phyloP scores from a whole-genome alignment of 2,113 vertebrate species.

The Diglossa brunneiventris region DNA sequence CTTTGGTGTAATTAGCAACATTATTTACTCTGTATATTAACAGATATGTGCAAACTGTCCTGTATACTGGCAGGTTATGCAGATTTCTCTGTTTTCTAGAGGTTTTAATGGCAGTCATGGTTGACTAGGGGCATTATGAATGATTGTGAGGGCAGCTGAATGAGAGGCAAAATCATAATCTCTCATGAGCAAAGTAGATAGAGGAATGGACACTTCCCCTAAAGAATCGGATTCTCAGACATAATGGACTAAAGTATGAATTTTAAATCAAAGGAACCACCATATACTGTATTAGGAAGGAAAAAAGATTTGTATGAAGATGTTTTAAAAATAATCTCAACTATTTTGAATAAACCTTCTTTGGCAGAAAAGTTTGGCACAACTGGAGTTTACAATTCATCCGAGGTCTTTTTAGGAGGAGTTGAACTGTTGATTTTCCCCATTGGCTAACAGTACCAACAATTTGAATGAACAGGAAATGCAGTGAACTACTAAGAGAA shows the following conservation, averaged over 20 bases:
- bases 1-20: background rate
- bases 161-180: background rate
- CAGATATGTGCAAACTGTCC: background rate
- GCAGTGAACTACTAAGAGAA: background rate
- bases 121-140: background rate
- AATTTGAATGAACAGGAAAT: background rate
- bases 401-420: background rate
- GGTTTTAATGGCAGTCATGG: background rate
- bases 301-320: background rate
- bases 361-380: background rate
- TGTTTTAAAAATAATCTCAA: background rate
- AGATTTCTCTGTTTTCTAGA: background rate
- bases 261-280: background rate
- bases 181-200: background rate
- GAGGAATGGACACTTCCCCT: accelerated
- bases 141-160: background rate
- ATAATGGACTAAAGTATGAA: background rate
- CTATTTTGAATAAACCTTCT: background rate
- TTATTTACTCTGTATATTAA: background rate
- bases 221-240: background rate
- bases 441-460: background rate
- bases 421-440: background rate
- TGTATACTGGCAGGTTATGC: background rate
- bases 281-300: background rate
- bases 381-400: background rate